A percentile compares a stretch with the other conserved stretches of the same genome.
These are phyloP conservation scores for Octodon degus DNA, from an alignment of 2,113 vertebrate species.

Conservation along the genomic window DNA sequence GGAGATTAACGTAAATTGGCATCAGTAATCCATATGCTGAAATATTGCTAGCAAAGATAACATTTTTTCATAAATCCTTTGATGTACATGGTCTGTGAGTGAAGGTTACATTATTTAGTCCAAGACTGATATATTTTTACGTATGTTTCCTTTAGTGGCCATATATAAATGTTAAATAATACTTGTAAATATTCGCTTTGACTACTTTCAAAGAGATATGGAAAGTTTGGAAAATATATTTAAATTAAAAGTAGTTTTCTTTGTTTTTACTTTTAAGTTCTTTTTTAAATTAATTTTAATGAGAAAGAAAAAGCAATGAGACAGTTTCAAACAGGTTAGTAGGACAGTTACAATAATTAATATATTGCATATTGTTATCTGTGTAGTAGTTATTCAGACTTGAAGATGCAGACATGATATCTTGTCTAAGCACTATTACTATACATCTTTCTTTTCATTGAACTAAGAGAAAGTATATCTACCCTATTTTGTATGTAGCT, in stretches of 20 bases:
- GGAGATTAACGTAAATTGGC: not conserved
- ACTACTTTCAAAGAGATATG: not conserved
- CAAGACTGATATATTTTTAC: not conserved
- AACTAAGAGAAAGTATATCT: no score
- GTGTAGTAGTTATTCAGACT: no score
- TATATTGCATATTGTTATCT: no score
- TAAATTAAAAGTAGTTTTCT: constrained; percentile 30
- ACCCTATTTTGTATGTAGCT: no score
- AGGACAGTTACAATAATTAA: no score
- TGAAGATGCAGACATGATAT: no score
- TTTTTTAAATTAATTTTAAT: no score
- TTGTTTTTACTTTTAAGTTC: no score
- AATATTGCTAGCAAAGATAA: not conserved
- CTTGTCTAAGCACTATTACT: no score
- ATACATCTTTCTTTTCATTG: no score
- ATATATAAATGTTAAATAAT: not conserved
- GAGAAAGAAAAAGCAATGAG: no score
- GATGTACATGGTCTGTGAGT: not conserved
- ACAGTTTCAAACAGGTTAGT: no score
- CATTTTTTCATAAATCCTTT: not conserved
- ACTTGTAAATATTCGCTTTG: not conserved
- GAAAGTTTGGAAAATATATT: not conserved
- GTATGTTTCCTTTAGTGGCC: not conserved
- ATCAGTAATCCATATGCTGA: not conserved
- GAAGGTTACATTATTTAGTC: not conserved